Percentiles rank a stretch among this genome's conserved stretches.
Evolutionary conservation across 2,888 invertebrate genomes (phyloP).

Genomic region (Sialis fuliginosa): DNA sequence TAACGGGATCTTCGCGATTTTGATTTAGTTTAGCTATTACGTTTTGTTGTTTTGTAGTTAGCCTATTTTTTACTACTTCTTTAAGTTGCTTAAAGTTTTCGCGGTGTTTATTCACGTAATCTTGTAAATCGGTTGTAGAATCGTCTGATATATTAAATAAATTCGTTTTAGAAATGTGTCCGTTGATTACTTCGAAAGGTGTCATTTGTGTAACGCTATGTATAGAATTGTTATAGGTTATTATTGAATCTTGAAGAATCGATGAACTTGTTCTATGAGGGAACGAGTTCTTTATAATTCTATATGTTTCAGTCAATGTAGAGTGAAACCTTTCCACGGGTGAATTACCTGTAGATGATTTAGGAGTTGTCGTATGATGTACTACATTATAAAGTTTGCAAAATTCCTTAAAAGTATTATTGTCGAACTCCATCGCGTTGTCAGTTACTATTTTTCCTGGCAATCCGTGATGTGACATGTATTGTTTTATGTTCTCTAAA

Average conservation of each 20-base stretch:
- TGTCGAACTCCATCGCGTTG: not conserved
- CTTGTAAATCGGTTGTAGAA: too few species aligned
- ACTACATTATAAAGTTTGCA: not conserved
- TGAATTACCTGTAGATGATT: not conserved
- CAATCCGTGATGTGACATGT: not conserved
- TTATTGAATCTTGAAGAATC: not conserved
- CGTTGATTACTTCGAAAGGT: not conserved
- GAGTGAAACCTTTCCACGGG: conserved; percentile 1
- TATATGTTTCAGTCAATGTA: not conserved
- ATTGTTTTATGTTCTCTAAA: not conserved
- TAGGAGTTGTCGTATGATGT: not conserved
- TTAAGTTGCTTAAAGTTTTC: not conserved
- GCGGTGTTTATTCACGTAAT: too few species aligned
- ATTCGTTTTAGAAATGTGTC: not conserved
- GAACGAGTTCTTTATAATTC: not conserved
- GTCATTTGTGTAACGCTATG: not conserved
- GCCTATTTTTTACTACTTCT: conserved; percentile 3
- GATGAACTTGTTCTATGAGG: not conserved
- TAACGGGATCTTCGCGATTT: conserved; percentile 6
- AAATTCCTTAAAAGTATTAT: not conserved
- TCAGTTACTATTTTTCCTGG: not conserved
- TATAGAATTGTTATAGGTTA: conserved; percentile 1
- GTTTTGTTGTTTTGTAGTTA: conserved; percentile 4
- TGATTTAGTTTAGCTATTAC: conserved; percentile 4
- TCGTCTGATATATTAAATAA: not conserved